A percentile compares a stretch with the other conserved stretches of the same genome.
Evolutionary conservation across 2,797 vertebrate species (phyloP).

Genomic region (Furcifer pardalis): DNA sequence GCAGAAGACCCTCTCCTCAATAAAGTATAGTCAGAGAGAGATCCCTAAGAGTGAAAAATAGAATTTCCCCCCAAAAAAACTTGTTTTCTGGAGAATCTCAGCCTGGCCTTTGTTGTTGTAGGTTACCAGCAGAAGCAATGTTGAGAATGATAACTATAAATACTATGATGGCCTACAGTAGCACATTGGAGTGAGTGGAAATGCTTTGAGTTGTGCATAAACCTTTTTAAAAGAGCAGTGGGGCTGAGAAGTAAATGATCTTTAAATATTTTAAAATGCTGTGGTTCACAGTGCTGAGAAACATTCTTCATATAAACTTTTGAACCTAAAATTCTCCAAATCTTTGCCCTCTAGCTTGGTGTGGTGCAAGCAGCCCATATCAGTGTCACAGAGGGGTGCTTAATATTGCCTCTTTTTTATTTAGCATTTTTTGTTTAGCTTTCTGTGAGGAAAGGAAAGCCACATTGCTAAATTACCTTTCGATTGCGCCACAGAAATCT

Average conservation of each 20-base stretch:
- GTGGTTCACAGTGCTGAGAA: not conserved
- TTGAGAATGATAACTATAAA: no score
- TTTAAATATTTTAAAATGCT: slow-evolving; percentile 12
- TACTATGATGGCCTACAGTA: no score
- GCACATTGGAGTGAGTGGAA: not conserved
- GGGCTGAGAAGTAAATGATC: slow-evolving; percentile 12
- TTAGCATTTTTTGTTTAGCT: slow-evolving; percentile 18
- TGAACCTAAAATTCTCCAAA: slow-evolving; percentile 41
- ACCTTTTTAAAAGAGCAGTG: not conserved
- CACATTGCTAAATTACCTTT: not conserved
- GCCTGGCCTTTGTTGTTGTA: not conserved
- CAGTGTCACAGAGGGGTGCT: slow-evolving; percentile 2
- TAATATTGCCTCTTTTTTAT: slow-evolving; percentile 15
- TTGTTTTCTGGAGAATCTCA: not conserved
- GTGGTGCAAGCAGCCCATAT: not conserved
- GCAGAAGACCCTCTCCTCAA: no score
- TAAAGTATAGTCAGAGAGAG: not conserved
- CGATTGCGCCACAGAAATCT: slow-evolving; percentile 27
- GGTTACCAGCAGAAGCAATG: not conserved
- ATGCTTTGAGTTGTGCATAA: not conserved
- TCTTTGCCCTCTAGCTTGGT: not conserved
- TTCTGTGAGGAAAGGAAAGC: slow-evolving; percentile 26
- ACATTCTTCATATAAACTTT: slow-evolving; percentile 29
- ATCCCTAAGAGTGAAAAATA: no score
- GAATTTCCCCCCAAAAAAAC: not conserved